These are phyloP conservation scores for Pomphorhynchus laevis DNA, from an alignment of 1,140 invertebrate species.

Conservation along the genomic window DNA sequence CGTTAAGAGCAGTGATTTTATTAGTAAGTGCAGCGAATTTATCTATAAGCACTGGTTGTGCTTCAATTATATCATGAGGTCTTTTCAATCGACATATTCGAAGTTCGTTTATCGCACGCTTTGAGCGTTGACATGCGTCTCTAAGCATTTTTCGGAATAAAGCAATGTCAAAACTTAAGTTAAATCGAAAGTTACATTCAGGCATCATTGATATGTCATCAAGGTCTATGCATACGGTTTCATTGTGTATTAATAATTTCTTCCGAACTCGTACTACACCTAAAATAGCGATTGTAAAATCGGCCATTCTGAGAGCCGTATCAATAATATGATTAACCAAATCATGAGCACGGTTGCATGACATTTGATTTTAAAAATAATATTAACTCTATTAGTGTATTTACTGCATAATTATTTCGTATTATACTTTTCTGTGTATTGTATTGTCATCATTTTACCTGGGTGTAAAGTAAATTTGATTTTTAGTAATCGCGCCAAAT, in stretches of 20 bases:
- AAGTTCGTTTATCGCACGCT: background rate
- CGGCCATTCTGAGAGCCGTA: background rate
- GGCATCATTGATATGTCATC: background rate
- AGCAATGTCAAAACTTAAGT: background rate
- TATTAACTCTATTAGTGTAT: too few relatives aligned
- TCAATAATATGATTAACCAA: background rate
- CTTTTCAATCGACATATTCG: background rate
- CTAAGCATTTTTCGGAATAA: background rate
- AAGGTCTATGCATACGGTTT: background rate
- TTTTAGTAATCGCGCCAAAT: too few relatives aligned
- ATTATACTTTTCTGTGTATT: too few relatives aligned
- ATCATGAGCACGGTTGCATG: background rate
- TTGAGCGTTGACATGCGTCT: background rate
- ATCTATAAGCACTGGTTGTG: background rate
- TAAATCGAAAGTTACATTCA: background rate
- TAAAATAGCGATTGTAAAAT: background rate
- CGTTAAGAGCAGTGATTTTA: background rate
- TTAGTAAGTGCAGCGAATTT: background rate
- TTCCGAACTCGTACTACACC: background rate
- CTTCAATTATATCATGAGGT: background rate
- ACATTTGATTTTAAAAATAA: background rate
- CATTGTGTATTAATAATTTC: background rate
- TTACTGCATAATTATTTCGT: too few relatives aligned
- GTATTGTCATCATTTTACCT: too few relatives aligned
- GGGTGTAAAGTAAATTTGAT: too few relatives aligned